Evolutionary conservation across 2,797 vertebrate species (phyloP).

Genomic region (Epinephelus malabaricus): DNA sequence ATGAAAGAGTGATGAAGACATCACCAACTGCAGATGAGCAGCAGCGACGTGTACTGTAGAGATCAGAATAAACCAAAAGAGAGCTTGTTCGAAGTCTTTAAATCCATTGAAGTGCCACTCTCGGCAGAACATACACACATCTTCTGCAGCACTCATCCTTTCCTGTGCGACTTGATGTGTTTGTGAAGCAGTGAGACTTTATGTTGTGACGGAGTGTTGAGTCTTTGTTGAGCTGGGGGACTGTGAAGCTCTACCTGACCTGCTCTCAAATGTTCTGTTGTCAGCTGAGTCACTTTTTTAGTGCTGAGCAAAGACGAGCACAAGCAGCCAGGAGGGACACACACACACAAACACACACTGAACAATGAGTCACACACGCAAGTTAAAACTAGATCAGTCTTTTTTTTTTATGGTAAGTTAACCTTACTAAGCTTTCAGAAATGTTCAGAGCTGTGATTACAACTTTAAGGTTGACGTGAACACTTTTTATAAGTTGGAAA

Average conservation of each 20-base stretch:
- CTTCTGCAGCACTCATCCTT: not conserved
- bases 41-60: not conserved
- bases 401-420: too few species aligned
- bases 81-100: slow-evolving; percentile 1
- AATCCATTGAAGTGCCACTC: slow-evolving; percentile 19
- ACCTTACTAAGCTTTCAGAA: too few species aligned
- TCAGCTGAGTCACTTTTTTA: slow-evolving; percentile 42
- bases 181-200: not conserved
- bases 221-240: slow-evolving; percentile 20
- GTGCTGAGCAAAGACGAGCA: slow-evolving; percentile 25
- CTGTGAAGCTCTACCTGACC: slow-evolving; percentile 32
- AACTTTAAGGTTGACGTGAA: too few species aligned
- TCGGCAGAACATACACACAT: not conserved
- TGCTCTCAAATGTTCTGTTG: slow-evolving; percentile 21
- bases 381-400: too few species aligned
- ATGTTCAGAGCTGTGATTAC: too few species aligned
- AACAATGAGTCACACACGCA: too few species aligned
- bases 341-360: too few species aligned
- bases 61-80: slow-evolving; percentile 8
- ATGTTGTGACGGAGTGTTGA: not conserved
- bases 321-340: slow-evolving; percentile 32
- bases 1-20: slow-evolving; percentile 41
- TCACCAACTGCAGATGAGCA: not conserved
- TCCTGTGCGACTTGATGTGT: slow-evolving; percentile 4
- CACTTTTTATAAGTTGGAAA: too few species aligned